Base-by-base conservation (phyloP, 2,888 invertebrate genomes). In the Nymphalis urticae region DNA sequence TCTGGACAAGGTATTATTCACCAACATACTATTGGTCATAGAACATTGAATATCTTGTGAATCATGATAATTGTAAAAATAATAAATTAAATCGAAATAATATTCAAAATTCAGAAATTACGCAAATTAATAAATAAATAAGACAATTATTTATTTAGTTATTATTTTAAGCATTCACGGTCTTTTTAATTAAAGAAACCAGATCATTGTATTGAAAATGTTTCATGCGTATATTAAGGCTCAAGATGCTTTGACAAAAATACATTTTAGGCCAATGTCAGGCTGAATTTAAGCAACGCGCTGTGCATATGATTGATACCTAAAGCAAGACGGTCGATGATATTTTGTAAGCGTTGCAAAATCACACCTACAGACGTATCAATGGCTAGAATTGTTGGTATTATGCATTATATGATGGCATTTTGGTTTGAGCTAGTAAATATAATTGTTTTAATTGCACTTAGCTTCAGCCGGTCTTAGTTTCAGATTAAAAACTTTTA, bases 201-300 rank as follows among this genome's bases (percentile, higher is more conserved):
- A 21, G 16, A 42, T 51, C 42, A 10, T 48, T 48, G n/a, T 48
- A 54, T 13, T 53, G 19, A 54, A 66, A 66, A 51, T 24, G 27
- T 32, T 32, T 6, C 27, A 32, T 16, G 42, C 8, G 8, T 13
- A 19, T 19, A 42, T 36, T 48, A 67, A 47, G 53, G 53, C 32
- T 56, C 32, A 27, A 66, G 42, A 42, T 36, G 32, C 19, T 59
- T 60, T 42, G 62, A 62, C 59, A 58, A 36, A 24, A 27, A 42
- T 47, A 54, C 32, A 27, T 53, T 69, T 72, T 61, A 59, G 70
- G 64, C 65, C 69, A 67, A 47, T 62, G 70, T 68, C 64, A 68
- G 48, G 62, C 48, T 48, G 21, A n/a, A 53, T 56, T 64, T 59
- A 58, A 64, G 51, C 59, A 64, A 53, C 42, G 24, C 42, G 27